These are phyloP conservation scores for Engystomops pustulosus DNA, from an alignment of 2,113 vertebrate genomes.

Conservation along the genomic window DNA sequence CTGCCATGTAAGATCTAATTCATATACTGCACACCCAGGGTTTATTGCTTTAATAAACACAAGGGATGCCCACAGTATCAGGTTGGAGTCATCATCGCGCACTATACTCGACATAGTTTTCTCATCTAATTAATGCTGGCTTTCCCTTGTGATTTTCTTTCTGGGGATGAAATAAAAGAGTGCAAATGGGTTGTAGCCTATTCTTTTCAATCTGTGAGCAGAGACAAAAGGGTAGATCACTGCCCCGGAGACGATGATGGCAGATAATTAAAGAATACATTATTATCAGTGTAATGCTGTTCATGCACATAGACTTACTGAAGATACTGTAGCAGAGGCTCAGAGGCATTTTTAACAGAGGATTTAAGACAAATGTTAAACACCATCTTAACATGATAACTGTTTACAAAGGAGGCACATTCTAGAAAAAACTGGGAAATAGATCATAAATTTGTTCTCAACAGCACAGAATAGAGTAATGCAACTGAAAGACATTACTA, in stretches of 20 bases:
- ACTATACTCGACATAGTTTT: slow-evolving; percentile 24
- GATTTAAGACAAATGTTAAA: background rate
- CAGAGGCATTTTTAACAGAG: background rate
- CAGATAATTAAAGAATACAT: slow-evolving; percentile 45
- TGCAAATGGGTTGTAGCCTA: slow-evolving; percentile 16
- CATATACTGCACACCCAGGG: slow-evolving; percentile 26
- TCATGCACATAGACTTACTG: background rate
- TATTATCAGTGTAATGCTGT: slow-evolving; percentile 9
- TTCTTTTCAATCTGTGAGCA: slow-evolving; percentile 16
- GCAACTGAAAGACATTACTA: background rate
- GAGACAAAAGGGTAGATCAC: slow-evolving; percentile 36
- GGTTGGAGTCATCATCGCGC: slow-evolving; percentile 13
- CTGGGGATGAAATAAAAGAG: slow-evolving; percentile 15
- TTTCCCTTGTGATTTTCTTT: slow-evolving; percentile 31
- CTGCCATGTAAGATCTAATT: slow-evolving; percentile 45
- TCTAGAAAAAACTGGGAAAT: background rate
- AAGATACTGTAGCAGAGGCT: slow-evolving; percentile 5
- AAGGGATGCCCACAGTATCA: slow-evolving; percentile 20
- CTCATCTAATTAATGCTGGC: slow-evolving; percentile 26
- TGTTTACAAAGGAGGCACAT: background rate
- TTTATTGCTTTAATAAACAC: slow-evolving; percentile 53
- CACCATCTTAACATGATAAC: background rate
- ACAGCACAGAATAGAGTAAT: no score
- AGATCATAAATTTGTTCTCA: no score
- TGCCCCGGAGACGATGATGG: slow-evolving; percentile 27